Conservation (phyloP, 2,888 invertebrate species). For the Athetis lepigone region DNA sequence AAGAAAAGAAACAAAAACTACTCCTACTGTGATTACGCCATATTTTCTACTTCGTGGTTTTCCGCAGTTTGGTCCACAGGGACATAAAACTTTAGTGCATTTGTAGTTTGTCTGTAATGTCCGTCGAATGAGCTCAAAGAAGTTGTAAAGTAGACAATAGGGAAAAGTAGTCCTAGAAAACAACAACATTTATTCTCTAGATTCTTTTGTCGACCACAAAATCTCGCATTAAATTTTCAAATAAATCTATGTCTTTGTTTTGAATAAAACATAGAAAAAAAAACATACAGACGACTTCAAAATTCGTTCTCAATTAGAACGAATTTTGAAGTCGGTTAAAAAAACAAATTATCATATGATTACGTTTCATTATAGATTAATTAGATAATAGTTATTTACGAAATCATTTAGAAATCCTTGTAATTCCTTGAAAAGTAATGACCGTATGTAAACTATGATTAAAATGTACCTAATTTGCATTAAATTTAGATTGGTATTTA, state of each 20-base stretch:
- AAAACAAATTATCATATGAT: constrained; percentile 30
- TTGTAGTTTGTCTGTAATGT: constrained; percentile 10
- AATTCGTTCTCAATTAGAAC: no score
- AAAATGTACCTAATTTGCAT: constrained; percentile 38
- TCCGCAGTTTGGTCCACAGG: constrained; percentile 17
- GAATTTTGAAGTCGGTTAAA: no score
- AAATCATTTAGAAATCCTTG: constrained; percentile 21
- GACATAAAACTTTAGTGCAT: constrained; percentile 25
- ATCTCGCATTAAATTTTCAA: constrained; percentile 1
- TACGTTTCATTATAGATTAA: constrained; percentile 15
- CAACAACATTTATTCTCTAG: constrained; percentile 5
- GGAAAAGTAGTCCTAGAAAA: constrained; percentile 1
- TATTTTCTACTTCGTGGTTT: constrained; percentile 23
- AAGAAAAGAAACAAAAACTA: no score
- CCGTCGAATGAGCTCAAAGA: constrained; percentile 7
- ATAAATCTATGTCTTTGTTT: constrained; percentile 8
- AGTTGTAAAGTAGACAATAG: constrained; percentile 13
- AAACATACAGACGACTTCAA: no score
- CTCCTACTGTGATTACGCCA: constrained; percentile 8
- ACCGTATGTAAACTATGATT: constrained; percentile 37
- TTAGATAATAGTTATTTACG: constrained; percentile 22
- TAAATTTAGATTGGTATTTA: constrained; percentile 52
- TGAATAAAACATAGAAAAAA: constrained; percentile 36
- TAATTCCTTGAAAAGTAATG: constrained; percentile 33
- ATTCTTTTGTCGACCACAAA: constrained; percentile 7